Evolutionary conservation across 2,113 vertebrate species (phyloP), one percentile per base, ranked within the genome.

Genomic region (Callaeas wilsoni): DNA sequence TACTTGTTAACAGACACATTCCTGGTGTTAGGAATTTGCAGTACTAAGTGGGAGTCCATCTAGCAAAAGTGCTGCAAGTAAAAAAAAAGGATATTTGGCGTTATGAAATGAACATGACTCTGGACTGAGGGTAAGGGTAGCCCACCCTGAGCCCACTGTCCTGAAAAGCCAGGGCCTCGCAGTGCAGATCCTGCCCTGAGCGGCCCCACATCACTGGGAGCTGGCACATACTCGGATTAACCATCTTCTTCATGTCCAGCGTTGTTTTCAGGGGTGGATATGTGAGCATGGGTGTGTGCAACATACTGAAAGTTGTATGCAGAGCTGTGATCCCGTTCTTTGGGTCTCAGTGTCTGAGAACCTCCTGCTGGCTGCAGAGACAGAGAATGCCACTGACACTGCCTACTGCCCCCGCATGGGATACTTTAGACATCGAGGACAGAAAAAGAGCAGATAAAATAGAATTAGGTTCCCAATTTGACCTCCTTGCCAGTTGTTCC

Each of bases 281-380:
- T 81, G 76, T 84, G 78, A 77, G 46, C 59, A 39, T 7, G 55
- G 27, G 33, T 59, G 39, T 57, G 60, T 70, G 18, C 60, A 62
- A 7, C 0, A 2, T 16, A 32, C 23, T 30, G 47, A 57, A 27
- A 1, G 2, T 7, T 63, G 23, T 20, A 8, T 7, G 27, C n/a
- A 41, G 44, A 74, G 47, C 12, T 63, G 69, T 59, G 73, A 52
- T 78, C 56, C 32, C 50, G 13, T 25, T 27, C 69, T 39, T 55
- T 32, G 64, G 4, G 19, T 39, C 50, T 80, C 33, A 20, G 15
- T 67, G 60, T 50, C 8, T 39, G 7, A 70, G 16, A 37, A 23
- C 14, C 41, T 90, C 56, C 76, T 82, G 60, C 52, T 84, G 68
- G 17, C 42, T 71, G 47, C 29, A 16, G 20, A 17, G 65, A 44